phyloP scores from a whole-genome alignment of 1,140 invertebrate genomes.

The Formica selysi region DNA sequence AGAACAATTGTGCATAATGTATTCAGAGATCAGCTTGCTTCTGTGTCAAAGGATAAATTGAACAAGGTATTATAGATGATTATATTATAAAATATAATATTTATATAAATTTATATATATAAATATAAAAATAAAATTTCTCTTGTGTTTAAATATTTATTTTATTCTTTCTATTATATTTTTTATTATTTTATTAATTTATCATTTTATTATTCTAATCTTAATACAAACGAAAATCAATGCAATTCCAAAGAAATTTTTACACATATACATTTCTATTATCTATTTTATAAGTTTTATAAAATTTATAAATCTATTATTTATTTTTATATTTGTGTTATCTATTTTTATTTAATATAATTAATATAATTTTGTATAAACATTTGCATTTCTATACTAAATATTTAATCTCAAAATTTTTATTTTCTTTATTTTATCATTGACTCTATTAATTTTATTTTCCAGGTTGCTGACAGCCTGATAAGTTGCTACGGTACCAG shows the following conservation, averaged over 20 bases:
- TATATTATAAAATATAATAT: neutral
- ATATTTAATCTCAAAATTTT: neutral
- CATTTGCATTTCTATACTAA: neutral
- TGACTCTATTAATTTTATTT: constrained; percentile 67
- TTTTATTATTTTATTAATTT: neutral
- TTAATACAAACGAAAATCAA: neutral
- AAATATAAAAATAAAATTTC: neutral
- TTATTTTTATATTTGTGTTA: neutral
- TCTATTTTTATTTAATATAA: constrained; percentile 32
- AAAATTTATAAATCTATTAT: no score
- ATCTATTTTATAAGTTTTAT: no score
- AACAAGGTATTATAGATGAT: constrained; percentile 76
- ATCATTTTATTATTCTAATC: neutral
- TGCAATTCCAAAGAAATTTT: no score
- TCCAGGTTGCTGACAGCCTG: constrained; percentile 81
- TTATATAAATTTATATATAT: no score
- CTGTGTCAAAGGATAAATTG: constrained; percentile 72
- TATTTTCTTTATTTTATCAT: constrained; percentile 44
- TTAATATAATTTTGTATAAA: neutral
- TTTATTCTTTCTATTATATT: neutral
- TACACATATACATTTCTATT: no score
- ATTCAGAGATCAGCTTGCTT: constrained; percentile 86
- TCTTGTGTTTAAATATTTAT: neutral
- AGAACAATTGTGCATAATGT: constrained; percentile 88
- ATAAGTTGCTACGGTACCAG: constrained; percentile 88